Evolutionary conservation across 2,797 vertebrate species (phyloP).

Genomic region (Semotilus atromaculatus): DNA sequence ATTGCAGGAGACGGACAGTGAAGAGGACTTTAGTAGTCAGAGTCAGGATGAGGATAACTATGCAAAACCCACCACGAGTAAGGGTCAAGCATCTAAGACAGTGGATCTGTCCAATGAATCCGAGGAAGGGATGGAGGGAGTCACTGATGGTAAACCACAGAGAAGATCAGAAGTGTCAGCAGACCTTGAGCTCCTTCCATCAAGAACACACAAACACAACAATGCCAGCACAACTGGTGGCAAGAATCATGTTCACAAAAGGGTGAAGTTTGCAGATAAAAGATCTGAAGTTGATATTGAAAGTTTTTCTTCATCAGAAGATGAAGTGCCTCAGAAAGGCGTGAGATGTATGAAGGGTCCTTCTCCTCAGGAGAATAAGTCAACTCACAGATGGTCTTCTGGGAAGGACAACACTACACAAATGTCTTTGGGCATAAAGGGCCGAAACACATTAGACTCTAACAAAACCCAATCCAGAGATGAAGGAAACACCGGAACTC

Average conservation of each 20-base stretch:
- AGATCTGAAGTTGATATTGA: conserved; percentile 76
- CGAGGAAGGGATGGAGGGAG: conserved; percentile 58
- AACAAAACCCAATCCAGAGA: conserved; percentile 37
- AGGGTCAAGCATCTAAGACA: conserved; percentile 45
- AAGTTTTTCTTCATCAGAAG: conserved; percentile 86
- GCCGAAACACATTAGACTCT: not conserved
- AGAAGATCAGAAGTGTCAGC: conserved; percentile 76
- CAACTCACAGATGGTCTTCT: not conserved
- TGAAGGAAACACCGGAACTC: conserved; percentile 65
- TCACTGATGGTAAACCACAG: not conserved
- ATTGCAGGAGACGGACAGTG: conserved; percentile 61
- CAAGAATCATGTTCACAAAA: conserved; percentile 29
- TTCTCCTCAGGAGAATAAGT: conserved; percentile 29
- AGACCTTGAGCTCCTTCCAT: conserved; percentile 77
- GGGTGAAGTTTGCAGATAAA: conserved; percentile 25
- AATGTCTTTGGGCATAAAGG: conserved; percentile 25
- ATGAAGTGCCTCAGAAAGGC: conserved; percentile 71
- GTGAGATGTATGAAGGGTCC: conserved; percentile 45
- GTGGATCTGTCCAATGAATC: conserved; percentile 57
- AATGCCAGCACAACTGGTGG: conserved; percentile 24
- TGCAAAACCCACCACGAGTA: conserved; percentile 77
- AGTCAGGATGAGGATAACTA: conserved; percentile 69
- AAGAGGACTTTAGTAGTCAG: conserved; percentile 33
- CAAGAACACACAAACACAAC: conserved; percentile 48
- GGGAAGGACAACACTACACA: not conserved